Conservation (phyloP, 2,113 vertebrate genomes). For the Campylomormyrus numenius region DNA sequence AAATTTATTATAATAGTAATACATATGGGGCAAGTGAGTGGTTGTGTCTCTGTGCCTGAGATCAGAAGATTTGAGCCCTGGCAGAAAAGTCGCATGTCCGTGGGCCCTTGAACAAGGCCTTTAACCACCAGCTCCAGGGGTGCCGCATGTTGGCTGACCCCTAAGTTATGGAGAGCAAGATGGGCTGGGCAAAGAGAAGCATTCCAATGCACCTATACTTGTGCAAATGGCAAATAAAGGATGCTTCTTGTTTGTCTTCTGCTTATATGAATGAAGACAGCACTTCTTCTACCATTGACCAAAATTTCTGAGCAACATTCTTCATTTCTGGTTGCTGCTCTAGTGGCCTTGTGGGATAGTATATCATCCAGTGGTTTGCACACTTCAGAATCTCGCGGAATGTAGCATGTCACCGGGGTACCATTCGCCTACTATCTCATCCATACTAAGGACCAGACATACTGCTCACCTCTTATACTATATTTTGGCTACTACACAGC, state of each 20-base stretch:
- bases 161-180: too few relatives aligned
- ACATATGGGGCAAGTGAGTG: neutral
- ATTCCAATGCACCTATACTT: neutral
- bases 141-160: too few relatives aligned
- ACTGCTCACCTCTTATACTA: neutral
- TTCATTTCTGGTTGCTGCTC: neutral
- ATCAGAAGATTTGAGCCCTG: neutral
- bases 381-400: neutral
- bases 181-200: too few relatives aligned
- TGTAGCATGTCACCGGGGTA: neutral
- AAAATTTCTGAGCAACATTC: neutral
- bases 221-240: neutral
- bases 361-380: neutral
- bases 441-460: neutral
- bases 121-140: neutral
- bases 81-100: neutral
- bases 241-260: neutral
- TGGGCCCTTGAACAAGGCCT: neutral
- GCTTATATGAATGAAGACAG: neutral
- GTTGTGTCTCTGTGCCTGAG: neutral
- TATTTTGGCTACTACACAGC: neutral
- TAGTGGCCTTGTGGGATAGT: neutral
- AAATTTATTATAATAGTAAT: neutral
- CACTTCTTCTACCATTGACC: neutral
- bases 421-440: neutral